Base-by-base conservation (phyloP, 2,113 vertebrate species). In the Urocynchramus pylzowi region DNA sequence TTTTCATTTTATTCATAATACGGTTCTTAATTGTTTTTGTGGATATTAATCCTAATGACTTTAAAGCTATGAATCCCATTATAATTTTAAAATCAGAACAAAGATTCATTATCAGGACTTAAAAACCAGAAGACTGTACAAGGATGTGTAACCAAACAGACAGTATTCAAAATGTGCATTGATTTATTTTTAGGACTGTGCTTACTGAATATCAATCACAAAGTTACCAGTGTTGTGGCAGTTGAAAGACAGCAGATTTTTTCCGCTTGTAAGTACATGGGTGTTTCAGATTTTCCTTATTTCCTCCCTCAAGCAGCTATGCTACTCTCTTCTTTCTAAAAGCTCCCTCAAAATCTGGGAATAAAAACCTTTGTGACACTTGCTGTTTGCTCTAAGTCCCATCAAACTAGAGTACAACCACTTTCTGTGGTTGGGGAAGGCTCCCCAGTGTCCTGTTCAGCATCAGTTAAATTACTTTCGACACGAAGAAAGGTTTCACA, bases 161-260 rank as follows among this genome's bases (percentile, higher is more conserved):
- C 71, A 92, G 68, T 28, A 77, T 74, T 94, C 73, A 94, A 83
- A 90, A 65, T 57, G 37, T 68, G 69, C 60, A 56, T 65, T 90
- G 82, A 64, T 75, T 92, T 90, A 89, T 90, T 95, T 93, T 96
- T 87, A 87, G 74, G 75, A 50, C 27, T 91, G 37, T 74, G 54
- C 42, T 54, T 76, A 26, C 27, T 67, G 89, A 91, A 89, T 93
- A 87, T 91, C 70, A 95, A 76, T 91, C 74, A 87, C 30, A 79
- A 90, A 85, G 70, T 77, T 87, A 87, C n/a, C 56, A 91, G 16
- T 53, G 21, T 65, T 61, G 37, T 69, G 75, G 54, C 63, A 86
- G 39, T 39, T 87, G 56, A 93, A 93, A 93, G 44, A 27, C 45
- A 78, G 33, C 57, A 69, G 30, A 45, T 60, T 57, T 77, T 87